Conservation (phyloP, 2,797 vertebrate genomes). For the Hoplostethus atlanticus region DNA sequence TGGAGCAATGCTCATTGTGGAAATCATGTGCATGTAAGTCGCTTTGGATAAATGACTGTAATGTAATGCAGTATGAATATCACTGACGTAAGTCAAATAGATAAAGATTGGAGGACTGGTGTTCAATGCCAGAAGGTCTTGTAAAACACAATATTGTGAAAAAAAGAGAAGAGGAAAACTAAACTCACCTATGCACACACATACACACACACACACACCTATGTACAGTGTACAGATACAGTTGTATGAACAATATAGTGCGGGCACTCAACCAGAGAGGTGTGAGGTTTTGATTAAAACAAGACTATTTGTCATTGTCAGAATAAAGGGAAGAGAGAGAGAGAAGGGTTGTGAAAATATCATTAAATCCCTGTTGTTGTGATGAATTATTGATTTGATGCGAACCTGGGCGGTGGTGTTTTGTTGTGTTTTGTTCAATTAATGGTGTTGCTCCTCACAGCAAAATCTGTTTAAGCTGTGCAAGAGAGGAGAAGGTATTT, state of each 20-base stretch:
- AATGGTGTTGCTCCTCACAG: conserved; percentile 54
- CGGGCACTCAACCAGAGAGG: conserved; percentile 41
- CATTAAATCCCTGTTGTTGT: conserved; percentile 78
- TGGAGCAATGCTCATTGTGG: too few species aligned
- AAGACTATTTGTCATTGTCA: conserved; percentile 72
- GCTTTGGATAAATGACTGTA: too few species aligned
- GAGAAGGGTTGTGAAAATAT: conserved; percentile 74
- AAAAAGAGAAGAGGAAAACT: neutral
- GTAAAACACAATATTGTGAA: neutral
- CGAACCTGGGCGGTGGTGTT: conserved; percentile 57
- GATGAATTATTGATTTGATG: conserved; percentile 82
- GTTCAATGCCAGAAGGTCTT: neutral
- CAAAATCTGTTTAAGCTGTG: conserved; percentile 44
- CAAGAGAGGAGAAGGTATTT: conserved; percentile 34
- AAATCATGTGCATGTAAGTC: too few species aligned
- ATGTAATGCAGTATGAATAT: too few species aligned
- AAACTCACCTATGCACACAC: neutral
- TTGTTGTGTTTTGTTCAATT: conserved; percentile 61
- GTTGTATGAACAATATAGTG: conserved; percentile 29
- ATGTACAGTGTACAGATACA: conserved; percentile 9
- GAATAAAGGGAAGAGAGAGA: conserved; percentile 55
- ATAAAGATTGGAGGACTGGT: neutral
- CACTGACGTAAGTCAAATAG: neutral
- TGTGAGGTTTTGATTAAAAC: conserved; percentile 72
- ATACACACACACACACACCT: neutral